Base-by-base conservation (phyloP, 2,797 vertebrate genomes). In the Trachops cirrhosus region DNA sequence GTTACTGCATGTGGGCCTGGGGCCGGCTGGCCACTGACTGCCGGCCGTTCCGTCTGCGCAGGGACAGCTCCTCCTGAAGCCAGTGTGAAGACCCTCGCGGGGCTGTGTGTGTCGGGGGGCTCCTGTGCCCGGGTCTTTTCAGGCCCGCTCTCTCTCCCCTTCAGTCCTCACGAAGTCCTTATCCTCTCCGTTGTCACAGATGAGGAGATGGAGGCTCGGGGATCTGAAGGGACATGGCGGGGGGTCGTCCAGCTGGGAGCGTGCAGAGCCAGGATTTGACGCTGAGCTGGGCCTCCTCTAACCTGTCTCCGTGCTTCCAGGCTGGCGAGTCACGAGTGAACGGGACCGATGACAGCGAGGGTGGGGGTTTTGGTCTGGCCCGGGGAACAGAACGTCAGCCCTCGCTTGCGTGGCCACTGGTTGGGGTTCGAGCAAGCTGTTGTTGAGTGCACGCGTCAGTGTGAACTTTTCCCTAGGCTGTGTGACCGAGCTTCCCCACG, bases 401-500 rank as follows among this genome's bases (percentile, higher is more conserved):
- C 0, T 34, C 6, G 8, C 6, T 80, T 12, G 62, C 2, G 19
- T 77, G 85, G 57, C 50, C 79, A 10, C 44, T 12, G 24, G 39
- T 12, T 0, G 0, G 73, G 71, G 71, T 83, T 67, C 3, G 4
- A 71, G 64, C 5, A 2, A 34, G 12, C 48, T 0, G 18, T 12
- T 1, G 54, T 19, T 0, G 19, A 48, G 29, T 1, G 10, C 2
- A 34, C 22, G 22, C 19, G 10, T 94, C 44, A 18, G 0, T 29
- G 6, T 91, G 80, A 89, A 32, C 32, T 88, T 89, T 92, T 37
- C 46, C 44, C 59, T 73, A 98, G 97, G 91, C 74, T 83, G 95
- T 91, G 93, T 96, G 96, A 97, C 75, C 1, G 77, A 95, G 96
- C 94, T 77, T 96, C 85, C 67, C 3, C 12, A 92, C 29, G 11